Conservation (phyloP, 2,797 vertebrate genomes). For the Todus mexicanus region DNA sequence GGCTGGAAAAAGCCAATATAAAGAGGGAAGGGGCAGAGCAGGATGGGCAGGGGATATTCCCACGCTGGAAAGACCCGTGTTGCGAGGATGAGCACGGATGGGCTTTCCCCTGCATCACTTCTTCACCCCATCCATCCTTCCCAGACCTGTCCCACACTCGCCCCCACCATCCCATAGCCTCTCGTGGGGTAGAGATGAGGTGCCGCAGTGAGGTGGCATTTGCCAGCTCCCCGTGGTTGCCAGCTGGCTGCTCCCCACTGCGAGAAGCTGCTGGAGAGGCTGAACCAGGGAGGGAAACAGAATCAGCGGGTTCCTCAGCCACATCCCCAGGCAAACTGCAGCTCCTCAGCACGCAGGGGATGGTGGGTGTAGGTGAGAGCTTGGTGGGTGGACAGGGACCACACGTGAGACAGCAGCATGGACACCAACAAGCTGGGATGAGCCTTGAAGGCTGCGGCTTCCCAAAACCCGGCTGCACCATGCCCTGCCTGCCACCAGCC, state of each 20-base stretch:
- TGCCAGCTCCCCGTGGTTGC: not conserved
- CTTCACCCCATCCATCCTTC: not conserved
- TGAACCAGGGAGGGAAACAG: rapidly evolving
- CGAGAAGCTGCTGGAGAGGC: not conserved
- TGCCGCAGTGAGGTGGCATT: rapidly evolving
- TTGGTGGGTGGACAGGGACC: rapidly evolving
- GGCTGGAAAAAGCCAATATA: not conserved
- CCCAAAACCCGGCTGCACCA: not conserved
- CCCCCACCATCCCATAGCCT: not conserved
- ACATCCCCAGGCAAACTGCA: rapidly evolving
- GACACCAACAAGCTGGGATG: not conserved
- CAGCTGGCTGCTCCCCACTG: rapidly evolving
- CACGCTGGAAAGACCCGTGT: rapidly evolving
- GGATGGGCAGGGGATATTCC: not conserved
- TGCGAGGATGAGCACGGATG: rapidly evolving
- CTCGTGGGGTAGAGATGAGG: rapidly evolving
- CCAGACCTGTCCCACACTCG: rapidly evolving
- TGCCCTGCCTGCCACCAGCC: rapidly evolving
- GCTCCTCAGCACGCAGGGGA: not conserved
- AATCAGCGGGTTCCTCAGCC: not conserved
- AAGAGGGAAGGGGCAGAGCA: not conserved
- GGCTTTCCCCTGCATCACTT: not conserved
- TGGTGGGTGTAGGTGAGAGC: not conserved
- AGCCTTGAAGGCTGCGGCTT: not conserved
- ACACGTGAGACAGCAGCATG: rapidly evolving